Percentiles rank a stretch among this genome's conserved stretches.
phyloP scores from a whole-genome alignment of 2,888 invertebrate genomes.

The Trimorus sp. region DNA sequence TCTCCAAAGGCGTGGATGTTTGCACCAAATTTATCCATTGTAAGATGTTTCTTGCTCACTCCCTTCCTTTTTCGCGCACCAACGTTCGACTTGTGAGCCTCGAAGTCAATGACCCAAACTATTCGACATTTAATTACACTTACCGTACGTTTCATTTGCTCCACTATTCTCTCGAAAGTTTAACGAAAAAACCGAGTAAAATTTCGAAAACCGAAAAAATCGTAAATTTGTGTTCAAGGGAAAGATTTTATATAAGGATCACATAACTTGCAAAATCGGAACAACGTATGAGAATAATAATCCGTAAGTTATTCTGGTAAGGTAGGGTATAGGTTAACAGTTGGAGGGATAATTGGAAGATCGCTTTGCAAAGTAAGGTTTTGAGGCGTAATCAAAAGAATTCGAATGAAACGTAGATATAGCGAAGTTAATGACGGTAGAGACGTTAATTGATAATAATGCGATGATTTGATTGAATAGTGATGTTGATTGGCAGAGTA shows the following conservation, averaged over 20 bases:
- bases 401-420: conserved; percentile 13
- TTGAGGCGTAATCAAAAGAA: conserved; percentile 31
- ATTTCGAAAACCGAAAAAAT: too few species aligned
- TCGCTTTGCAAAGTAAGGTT: too few species aligned
- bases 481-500: conserved; percentile 59
- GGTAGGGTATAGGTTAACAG: too few species aligned
- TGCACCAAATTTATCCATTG: conserved; percentile 76
- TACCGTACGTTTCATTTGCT: neutral
- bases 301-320: too few species aligned
- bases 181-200: too few species aligned
- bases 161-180: neutral
- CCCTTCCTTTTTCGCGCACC: too few species aligned
- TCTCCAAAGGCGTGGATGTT: conserved; percentile 76
- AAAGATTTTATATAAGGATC: too few species aligned
- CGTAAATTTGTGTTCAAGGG: too few species aligned
- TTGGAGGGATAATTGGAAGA: too few species aligned
- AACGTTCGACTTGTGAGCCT: too few species aligned
- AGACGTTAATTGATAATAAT: conserved; percentile 68
- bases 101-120: conserved; percentile 66
- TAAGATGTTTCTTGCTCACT: conserved; percentile 45
- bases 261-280: too few species aligned
- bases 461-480: conserved; percentile 69
- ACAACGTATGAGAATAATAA: too few species aligned
- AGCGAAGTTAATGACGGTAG: conserved; percentile 44
- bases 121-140: conserved; percentile 59